Percentiles rank a stretch among this genome's conserved stretches.
Evolutionary conservation across 2,113 vertebrate species (phyloP).

Genomic region (Jaculus jaculus): DNA sequence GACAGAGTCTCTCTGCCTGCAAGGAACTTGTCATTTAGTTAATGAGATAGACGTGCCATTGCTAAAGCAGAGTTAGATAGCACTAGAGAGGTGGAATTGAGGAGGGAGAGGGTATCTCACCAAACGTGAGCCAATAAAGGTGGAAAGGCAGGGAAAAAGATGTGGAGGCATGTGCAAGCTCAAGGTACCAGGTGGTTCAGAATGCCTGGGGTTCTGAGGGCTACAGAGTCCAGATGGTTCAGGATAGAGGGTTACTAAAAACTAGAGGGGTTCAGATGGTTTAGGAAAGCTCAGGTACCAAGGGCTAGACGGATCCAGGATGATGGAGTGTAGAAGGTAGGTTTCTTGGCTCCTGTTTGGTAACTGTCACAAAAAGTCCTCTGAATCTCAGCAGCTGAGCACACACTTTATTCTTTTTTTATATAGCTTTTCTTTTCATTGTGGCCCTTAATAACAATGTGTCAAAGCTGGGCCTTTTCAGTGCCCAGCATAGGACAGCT

Average conservation of each 20-base stretch:
- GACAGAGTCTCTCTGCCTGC: not conserved
- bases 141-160: not conserved
- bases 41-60: not conserved
- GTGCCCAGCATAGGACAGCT: not conserved
- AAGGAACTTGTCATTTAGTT: not conserved
- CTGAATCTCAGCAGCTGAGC: not conserved
- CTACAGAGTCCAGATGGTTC: not conserved
- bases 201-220: not conserved
- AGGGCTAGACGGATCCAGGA: no score
- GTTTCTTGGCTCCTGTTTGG: not conserved
- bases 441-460: not conserved
- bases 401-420: not conserved
- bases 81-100: not conserved
- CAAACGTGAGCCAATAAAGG: not conserved
- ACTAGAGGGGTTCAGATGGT: no score
- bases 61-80: not conserved
- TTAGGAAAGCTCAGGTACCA: no score
- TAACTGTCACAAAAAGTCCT: not conserved
- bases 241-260: not conserved
- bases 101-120: not conserved
- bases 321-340: no score
- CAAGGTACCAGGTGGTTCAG: not conserved
- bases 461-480: not conserved
- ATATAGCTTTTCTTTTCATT: not conserved
- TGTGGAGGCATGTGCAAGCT: not conserved